Base-by-base conservation (phyloP, 37 sponge, comb jelly and placozoan species). In the Diacarnus erythraeanus region DNA sequence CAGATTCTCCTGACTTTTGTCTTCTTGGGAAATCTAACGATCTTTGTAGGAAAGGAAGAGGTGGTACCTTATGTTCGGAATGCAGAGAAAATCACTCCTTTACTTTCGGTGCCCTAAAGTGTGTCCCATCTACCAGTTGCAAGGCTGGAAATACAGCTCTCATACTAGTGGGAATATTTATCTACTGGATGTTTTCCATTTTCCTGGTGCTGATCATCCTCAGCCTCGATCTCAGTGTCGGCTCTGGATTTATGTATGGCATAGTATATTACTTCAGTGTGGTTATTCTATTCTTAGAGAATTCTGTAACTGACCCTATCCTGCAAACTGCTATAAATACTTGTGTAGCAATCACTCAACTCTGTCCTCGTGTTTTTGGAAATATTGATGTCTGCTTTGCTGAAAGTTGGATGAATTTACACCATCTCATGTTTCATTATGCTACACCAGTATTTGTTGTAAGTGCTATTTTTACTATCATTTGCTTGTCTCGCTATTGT, bases 191-290 rank as follows among this genome's bases (percentile, higher is more conserved):
- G 26, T 25, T 39, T 9, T 31, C 66, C 18, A 75, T 47, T 26
- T 15, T 31, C 23, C 3, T 58, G 23, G 20, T 77, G 2, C 63
- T 85, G 1, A 21, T 57, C n/a, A 41, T 71, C 3, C 63, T 76
- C 1, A 58, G 42, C 42, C 36, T 77, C 18, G 59, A 78, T 2
- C 64, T 85, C 10, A 76, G 64, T 10, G 12, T 85, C 10, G 85
- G 85, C 21, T 77, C 85, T 8, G 85, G 85, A 5, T 51, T 51
- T 43, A 35, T 85, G 26, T 77, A 85, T 57, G 63, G 85, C n/a
- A 33, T 85, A n/a, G 38, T 85, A 2, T 85, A 70, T 54, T 85
- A 71, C 78, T 85, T 71, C 73, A 77, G 85, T 85, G 85, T 85
- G 15, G 31, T 77, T n/a, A 42, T 27, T 22, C 44, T 68, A 29